These are phyloP conservation scores for Sericinus montela DNA, from an alignment of 2,888 invertebrate species.

Conservation along the genomic window DNA sequence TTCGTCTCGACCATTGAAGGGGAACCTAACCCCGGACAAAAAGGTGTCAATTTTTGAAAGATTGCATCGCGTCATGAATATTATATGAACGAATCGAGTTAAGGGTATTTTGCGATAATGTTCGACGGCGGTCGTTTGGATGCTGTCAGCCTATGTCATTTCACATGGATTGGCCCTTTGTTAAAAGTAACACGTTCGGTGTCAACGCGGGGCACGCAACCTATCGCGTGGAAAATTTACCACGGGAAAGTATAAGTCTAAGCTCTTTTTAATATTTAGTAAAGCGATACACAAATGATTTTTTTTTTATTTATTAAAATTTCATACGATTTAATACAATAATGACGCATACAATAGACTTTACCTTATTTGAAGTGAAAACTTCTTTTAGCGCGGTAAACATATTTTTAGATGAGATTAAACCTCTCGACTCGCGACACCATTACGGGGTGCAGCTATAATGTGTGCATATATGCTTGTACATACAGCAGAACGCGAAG, in stretches of 20 bases:
- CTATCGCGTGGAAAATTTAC: constrained; percentile 58
- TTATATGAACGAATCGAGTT: constrained; percentile 78
- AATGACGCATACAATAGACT: too few relatives aligned
- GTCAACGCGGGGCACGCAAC: constrained; percentile 49
- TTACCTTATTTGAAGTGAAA: too few relatives aligned
- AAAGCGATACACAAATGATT: too few relatives aligned
- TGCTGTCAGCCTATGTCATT: constrained; percentile 77
- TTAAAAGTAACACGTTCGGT: constrained; percentile 74
- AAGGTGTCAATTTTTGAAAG: constrained; percentile 80
- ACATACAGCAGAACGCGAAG: too few relatives aligned
- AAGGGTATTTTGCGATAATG: constrained; percentile 78
- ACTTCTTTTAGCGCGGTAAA: too few relatives aligned
- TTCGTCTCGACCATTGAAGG: constrained; percentile 49
- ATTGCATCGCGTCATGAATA: constrained; percentile 77
- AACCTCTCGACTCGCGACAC: too few relatives aligned
- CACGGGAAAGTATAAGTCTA: constrained; percentile 30
- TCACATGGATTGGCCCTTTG: constrained; percentile 75
- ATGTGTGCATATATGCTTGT: too few relatives aligned
- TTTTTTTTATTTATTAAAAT: too few relatives aligned
- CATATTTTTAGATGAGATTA: too few relatives aligned
- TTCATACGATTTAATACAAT: too few relatives aligned
- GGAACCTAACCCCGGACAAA: constrained; percentile 48
- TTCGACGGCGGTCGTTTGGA: constrained; percentile 62
- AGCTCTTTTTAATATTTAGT: too few relatives aligned
- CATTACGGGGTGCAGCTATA: too few relatives aligned